Conservation (phyloP, 2,113 vertebrate genomes). For the Crotalus horridus region DNA sequence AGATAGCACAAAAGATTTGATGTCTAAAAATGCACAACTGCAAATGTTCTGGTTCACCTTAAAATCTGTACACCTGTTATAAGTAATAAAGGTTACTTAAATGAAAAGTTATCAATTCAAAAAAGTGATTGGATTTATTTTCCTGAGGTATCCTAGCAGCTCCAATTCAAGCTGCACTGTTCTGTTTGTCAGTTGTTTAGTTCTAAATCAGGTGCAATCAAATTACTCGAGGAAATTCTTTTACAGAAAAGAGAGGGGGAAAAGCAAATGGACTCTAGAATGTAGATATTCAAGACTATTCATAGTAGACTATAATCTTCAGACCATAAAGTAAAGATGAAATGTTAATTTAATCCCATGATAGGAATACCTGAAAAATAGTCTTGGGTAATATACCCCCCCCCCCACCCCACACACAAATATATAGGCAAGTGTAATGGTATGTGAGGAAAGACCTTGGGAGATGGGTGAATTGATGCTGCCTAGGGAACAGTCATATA, state of each 20-base stretch:
- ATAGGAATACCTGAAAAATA: neutral
- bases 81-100: neutral
- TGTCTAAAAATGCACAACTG: neutral
- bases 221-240: neutral
- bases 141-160: neutral
- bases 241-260: neutral
- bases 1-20: neutral
- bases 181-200: neutral
- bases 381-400: neutral
- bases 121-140: neutral
- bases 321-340: neutral
- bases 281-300: neutral
- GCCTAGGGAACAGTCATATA: neutral
- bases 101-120: neutral
- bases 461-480: neutral
- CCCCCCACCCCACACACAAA: neutral
- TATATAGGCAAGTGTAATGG: neutral
- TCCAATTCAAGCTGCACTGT: neutral
- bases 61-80: neutral
- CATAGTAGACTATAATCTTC: neutral
- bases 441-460: neutral
- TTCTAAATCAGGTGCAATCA: neutral
- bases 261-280: neutral
- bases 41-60: neutral
- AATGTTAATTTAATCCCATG: neutral